Evolutionary conservation across 2,113 vertebrate genomes (phyloP), one percentile per base, ranked within the genome.

Genomic region (Xiphophorus maculatus): DNA sequence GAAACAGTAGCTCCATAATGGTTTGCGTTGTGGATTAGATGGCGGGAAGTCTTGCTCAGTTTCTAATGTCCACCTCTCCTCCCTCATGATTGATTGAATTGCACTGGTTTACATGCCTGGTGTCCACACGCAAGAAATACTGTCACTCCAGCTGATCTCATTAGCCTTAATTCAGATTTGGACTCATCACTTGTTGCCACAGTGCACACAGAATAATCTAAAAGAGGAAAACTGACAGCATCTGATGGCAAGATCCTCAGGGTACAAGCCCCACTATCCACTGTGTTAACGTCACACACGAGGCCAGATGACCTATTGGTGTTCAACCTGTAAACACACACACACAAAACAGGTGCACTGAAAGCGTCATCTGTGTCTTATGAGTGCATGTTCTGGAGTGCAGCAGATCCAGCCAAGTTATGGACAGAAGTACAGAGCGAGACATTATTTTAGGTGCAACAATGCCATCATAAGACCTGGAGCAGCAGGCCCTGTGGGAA

Each of bases 381-480:
- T 58, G 73, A 67, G 73, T 51, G 15, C 79, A 73, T 80, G 68
- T 48, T 67, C 83, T 68, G 30, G 76, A 81, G 76, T 69, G 71
- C 61, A 76, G 76, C 82, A 29, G 72, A 74, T 74, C 66, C 80
- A 75, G 60, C 60, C 60, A 29, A 87, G 76, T 71, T 29, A 44
- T 19, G 66, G 76, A 76, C 69, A 13, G 69, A 58, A 81, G 80
- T 67, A 62, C 62, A 37, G 62, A 86, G 73, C 80, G 80, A 44
- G 74, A 82, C 86, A 84, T 87, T 91, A 58, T 87, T 90, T 92
- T 86, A 87, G 87, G 25, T 84, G 73, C 84, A 88, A 88, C 90
- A 91, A 88, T 76, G 85, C 79, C 82, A 90, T 89, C 87, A 80
- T 71, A 76, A 78, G 84, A 73, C 82, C 79, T 29, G 5, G 70